Conservation (phyloP, 2,797 vertebrate species). For the Rousettus madagascariensis region DNA sequence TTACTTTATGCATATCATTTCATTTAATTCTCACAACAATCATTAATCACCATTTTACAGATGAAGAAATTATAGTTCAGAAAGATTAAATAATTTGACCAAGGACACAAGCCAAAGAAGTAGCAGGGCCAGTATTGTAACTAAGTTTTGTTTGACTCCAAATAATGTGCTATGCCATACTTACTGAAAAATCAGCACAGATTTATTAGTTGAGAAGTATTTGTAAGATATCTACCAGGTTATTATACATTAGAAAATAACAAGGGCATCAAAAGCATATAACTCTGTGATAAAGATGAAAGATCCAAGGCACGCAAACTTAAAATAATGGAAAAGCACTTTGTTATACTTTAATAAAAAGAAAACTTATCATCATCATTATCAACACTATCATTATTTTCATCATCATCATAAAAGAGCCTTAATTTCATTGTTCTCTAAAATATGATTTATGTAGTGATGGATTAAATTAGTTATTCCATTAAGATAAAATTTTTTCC, state of each 20-base stretch:
- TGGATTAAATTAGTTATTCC: background rate
- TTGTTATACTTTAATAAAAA: background rate
- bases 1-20: background rate
- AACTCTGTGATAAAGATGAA: background rate
- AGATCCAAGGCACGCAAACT: background rate
- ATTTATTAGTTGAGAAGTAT: background rate
- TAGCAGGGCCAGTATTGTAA: background rate
- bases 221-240: background rate
- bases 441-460: background rate
- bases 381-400: background rate
- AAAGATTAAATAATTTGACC: background rate
- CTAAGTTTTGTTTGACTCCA: background rate
- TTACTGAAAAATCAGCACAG: background rate
- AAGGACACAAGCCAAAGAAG: background rate
- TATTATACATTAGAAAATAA: background rate
- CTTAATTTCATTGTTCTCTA: background rate
- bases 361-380: background rate
- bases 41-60: background rate
- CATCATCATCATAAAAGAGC: background rate
- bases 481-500: background rate
- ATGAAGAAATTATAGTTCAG: background rate
- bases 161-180: background rate
- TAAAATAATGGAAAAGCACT: constrained; percentile 17
- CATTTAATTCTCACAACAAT: background rate
- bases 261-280: background rate